These are phyloP conservation scores for Colletes collaris DNA, from an alignment of 2,888 invertebrate genomes.

Conservation along the genomic window DNA sequence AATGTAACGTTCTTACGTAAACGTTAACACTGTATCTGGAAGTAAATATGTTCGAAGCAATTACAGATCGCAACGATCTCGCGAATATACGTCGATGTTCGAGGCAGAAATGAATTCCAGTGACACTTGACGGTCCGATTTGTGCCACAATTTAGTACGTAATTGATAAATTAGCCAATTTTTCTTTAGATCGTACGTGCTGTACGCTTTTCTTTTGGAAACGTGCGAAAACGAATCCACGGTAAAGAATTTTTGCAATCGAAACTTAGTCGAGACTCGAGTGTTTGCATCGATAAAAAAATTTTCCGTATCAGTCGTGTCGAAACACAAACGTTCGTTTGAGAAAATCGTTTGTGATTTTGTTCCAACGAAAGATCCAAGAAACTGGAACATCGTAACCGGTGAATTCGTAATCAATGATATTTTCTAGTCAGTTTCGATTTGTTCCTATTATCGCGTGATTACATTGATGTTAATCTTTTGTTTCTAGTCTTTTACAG, in stretches of 20 bases:
- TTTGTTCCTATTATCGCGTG: neutral
- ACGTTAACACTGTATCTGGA: conserved; percentile 9
- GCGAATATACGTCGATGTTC: conserved; percentile 13
- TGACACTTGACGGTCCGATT: conserved; percentile 1
- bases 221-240: neutral
- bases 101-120: conserved; percentile 12
- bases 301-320: no score
- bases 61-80: conserved; percentile 6
- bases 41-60: conserved; percentile 6
- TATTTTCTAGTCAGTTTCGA: neutral
- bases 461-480: neutral
- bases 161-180: neutral
- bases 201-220: no score
- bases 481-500: conserved; percentile 1
- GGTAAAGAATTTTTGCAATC: no score
- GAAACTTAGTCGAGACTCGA: no score
- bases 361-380: neutral
- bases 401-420: neutral
- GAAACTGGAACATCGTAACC: neutral
- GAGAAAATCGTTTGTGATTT: neutral
- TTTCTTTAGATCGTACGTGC: neutral
- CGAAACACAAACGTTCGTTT: no score
- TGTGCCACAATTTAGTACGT: conserved; percentile 13
- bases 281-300: no score
- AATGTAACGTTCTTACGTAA: conserved; percentile 15